These are phyloP conservation scores for Eristalinus aeneus DNA, from an alignment of 2,888 invertebrate species.

Conservation along the genomic window DNA sequence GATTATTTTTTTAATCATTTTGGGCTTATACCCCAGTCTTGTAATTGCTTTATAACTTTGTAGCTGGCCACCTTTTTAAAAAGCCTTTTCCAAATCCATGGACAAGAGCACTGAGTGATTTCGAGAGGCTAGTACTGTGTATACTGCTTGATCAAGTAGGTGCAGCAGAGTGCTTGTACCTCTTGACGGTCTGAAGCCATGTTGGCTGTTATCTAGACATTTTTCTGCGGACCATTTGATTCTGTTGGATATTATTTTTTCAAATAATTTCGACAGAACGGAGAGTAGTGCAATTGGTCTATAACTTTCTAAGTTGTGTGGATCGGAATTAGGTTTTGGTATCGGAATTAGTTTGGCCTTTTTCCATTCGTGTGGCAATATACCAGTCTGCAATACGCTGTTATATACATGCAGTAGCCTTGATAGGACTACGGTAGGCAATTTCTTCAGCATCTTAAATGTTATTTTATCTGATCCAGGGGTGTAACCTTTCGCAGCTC, in stretches of 20 bases:
- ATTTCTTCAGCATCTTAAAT: constrained; percentile 11
- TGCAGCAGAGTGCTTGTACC: constrained; percentile 8
- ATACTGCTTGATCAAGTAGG: constrained; percentile 6
- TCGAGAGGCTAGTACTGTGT: constrained; percentile 1
- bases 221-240: background rate
- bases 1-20: background rate
- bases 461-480: constrained; percentile 4
- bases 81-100: constrained; percentile 3
- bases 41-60: background rate
- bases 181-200: background rate
- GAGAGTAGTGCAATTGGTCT: background rate
- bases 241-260: constrained; percentile 3
- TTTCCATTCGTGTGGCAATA: constrained; percentile 10
- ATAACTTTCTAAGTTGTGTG: background rate
- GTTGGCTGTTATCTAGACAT: background rate
- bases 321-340: background rate
- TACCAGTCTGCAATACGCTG: background rate
- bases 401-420: background rate
- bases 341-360: constrained; percentile 3
- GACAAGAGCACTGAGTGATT: constrained; percentile 6
- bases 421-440: background rate
- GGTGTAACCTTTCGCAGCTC: constrained; percentile 2
- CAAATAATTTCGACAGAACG: background rate
- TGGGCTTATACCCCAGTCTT: background rate
- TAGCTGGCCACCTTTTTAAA: background rate